Base-by-base conservation (phyloP, 2,113 vertebrate species). In the Poicephalus meyeri region DNA sequence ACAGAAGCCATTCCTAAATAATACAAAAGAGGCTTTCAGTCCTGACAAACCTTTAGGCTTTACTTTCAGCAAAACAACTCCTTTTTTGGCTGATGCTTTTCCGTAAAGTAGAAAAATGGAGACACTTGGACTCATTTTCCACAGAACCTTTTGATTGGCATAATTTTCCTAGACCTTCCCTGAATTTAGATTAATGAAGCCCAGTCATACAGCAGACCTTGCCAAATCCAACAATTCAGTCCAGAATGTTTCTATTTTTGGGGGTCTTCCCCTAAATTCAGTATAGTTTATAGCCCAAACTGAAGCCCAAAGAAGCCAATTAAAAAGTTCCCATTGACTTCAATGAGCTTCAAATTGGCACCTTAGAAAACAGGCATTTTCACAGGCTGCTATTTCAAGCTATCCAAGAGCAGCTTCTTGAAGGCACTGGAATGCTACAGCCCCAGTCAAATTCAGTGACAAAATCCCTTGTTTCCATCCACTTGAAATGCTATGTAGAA, bases 211-310 rank as follows among this genome's bases (percentile, higher is more conserved):
- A 87, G 31, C 25, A 86, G 55, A 55, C 42, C n/a, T 68, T 89
- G 80, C 87, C 91, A 96, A 96, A 91, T 29, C 28, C 64, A 91
- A 89, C 31, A n/a, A 39, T 58, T 89, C 28, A 47, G 49, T 73
- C n/a, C 80, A 69, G 70, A 88, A 68, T 20, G 50, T 81, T 96
- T 73, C 87, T 94, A 33, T 81, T 91, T 91, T 68, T 0, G 39
- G 55, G 58, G 18, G 58, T 87, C 65, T 81, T 60, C 42, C 24
- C 28, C 61, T 87, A 91, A 68, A 55, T 78, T 79, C 70, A 41
- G 10, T 33, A 23, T 39, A 50, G 56, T 84, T 87, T 91, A 74
- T 78, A 78, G 55, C 31, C 52, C 28, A 78, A 84, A 86, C 19
- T 65, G 64, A 41, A 92, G 55, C 20, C 26, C 86, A 84, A 46